Conservation (phyloP, 2,888 invertebrate genomes). For the Drosophila prostipennis region DNA sequence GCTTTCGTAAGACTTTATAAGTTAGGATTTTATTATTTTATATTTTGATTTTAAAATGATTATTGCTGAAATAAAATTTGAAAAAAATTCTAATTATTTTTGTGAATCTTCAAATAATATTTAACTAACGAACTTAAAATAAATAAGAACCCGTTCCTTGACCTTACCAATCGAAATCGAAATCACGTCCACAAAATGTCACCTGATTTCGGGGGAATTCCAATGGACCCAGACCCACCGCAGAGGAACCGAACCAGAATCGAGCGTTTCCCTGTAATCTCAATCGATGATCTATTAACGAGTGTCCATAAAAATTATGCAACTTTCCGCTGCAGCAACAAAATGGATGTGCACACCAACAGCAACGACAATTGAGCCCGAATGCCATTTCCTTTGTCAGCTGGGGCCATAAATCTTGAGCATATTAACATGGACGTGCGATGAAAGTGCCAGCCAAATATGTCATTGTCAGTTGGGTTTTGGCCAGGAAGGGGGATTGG, state of each 20-base stretch:
- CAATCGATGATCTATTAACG: slow-evolving; percentile 75
- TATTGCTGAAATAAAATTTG: too few relatives aligned
- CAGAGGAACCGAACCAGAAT: slow-evolving; percentile 38
- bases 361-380: slow-evolving; percentile 45
- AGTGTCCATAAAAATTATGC: slow-evolving; percentile 73
- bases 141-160: not conserved
- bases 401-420: slow-evolving; percentile 67
- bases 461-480: slow-evolving; percentile 71
- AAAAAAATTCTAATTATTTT: too few relatives aligned
- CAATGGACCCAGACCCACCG: slow-evolving; percentile 47
- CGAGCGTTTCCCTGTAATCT: slow-evolving; percentile 56
- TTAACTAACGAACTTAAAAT: not conserved
- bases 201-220: slow-evolving; percentile 39
- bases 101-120: too few relatives aligned
- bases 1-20: slow-evolving; percentile 22
- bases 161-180: not conserved
- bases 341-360: slow-evolving; percentile 61
- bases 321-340: slow-evolving; percentile 61
- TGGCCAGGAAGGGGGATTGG: slow-evolving; percentile 20
- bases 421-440: slow-evolving; percentile 80
- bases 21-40: not conserved
- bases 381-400: slow-evolving; percentile 79
- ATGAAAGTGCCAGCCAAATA: slow-evolving; percentile 77
- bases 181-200: slow-evolving; percentile 27
- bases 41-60: not conserved